Base-by-base conservation (phyloP, 2,797 vertebrate genomes). In the Premnoplex brunnescens region DNA sequence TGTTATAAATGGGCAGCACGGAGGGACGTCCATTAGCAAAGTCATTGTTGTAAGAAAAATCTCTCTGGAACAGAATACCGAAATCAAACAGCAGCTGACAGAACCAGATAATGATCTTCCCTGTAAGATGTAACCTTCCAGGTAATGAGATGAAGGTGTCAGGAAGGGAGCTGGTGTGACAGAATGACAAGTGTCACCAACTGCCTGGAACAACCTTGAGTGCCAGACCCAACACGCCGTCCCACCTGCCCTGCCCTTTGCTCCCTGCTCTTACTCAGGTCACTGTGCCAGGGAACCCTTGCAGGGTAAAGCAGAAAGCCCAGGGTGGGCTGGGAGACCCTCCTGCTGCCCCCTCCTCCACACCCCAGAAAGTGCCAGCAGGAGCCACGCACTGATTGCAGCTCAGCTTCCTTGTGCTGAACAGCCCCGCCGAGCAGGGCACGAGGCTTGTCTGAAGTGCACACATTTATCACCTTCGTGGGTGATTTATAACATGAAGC, bases 21-120 rank as follows among this genome's bases (percentile, higher is more conserved):
- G 54, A 66, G 64, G 58, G 39, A 51, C 32, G 36, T 62, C 73
- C 82, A 58, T 95, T 85, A 93, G 64, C 88, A 66, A 68, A 93
- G 62, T 10, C 58, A 30, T 69, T 44, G 78, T 60, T 81, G 17
- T 32, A 84, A 81, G 84, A 39, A 48, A 62, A 82, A 55, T 72
- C 77, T 75, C 3, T 0, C 75, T 28, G 41, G 74, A 74, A 72
- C 17, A 66, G 85, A 80, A 64, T 20, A 63, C 36, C 88, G 88
- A 82, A 94, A 85, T 75, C 74, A 73, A 91, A 80, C 32, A 80
- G 72, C 71, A 32, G 73, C 63, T 82, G 94, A 74, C 90, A 91
- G 71, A 62, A 43, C 1, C 67, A 36, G 85, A 30, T 84, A 85
- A 85, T 78, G 82, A 83, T 67, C 56, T 87, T 52, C 23, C 67